These are phyloP conservation scores for Rhimphoctona megacephalus DNA, from an alignment of 2,888 invertebrate genomes.

Conservation along the genomic window DNA sequence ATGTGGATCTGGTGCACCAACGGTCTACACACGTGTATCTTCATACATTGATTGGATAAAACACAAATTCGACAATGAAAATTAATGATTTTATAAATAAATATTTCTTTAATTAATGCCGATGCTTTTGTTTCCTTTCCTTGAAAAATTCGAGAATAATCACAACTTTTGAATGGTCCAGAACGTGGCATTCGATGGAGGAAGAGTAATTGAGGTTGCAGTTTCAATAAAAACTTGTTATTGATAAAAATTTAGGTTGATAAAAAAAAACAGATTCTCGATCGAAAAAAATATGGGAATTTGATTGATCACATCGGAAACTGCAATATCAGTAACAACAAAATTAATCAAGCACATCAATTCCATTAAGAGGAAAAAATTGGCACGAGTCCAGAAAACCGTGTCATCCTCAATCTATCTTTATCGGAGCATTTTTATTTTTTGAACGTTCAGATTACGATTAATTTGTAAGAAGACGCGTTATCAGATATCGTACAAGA, in stretches of 20 bases:
- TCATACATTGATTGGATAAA: slow-evolving; percentile 84
- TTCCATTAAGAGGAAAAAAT: background rate
- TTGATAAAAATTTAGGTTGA: background rate
- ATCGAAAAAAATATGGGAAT: background rate
- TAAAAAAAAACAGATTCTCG: background rate
- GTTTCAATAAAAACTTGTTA: background rate
- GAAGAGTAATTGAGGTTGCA: background rate
- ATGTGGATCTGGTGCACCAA: slow-evolving; percentile 84
- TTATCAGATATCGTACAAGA: slow-evolving; percentile 35
- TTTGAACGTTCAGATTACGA: slow-evolving; percentile 1
- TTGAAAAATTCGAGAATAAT: background rate
- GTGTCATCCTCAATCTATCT: slow-evolving; percentile 22
- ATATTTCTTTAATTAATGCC: background rate
- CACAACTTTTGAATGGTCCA: background rate
- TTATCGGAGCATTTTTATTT: slow-evolving; percentile 29
- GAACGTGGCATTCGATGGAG: background rate
- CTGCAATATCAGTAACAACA: background rate
- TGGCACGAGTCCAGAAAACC: slow-evolving; percentile 1
- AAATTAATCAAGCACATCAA: background rate
- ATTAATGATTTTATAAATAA: background rate
- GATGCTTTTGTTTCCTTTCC: background rate
- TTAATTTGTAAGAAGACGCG: background rate
- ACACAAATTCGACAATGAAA: slow-evolving; percentile 26
- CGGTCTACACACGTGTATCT: slow-evolving; percentile 85
- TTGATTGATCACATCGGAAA: background rate